A percentile compares a stretch with the other conserved stretches of the same genome.
Conservation (phyloP, 2,797 vertebrate genomes). For the Menidia menidia region DNA sequence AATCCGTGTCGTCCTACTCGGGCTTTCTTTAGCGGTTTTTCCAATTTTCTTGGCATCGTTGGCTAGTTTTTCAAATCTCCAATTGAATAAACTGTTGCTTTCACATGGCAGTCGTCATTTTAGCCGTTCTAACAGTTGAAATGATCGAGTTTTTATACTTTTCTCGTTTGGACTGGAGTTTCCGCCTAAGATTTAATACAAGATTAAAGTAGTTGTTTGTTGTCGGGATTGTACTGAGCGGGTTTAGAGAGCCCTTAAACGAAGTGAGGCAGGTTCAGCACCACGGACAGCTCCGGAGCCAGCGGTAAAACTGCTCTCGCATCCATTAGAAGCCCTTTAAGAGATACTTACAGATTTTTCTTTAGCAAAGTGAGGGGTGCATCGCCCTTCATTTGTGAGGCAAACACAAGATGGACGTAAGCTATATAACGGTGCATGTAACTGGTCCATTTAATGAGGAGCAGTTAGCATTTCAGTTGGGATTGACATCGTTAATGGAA, state of each 20-base stretch:
- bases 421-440: background rate
- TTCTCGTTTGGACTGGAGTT: background rate
- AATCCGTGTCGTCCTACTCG: background rate
- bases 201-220: conserved; percentile 33
- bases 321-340: background rate
- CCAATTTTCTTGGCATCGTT: background rate
- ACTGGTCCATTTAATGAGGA: background rate
- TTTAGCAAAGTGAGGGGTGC: background rate
- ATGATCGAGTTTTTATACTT: background rate
- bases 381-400: background rate
- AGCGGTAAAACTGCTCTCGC: background rate
- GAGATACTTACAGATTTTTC: background rate
- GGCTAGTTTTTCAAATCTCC: background rate
- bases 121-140: background rate
- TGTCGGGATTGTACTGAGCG: conserved; percentile 22
- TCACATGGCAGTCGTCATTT: background rate
- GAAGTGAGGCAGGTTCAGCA: conserved; percentile 10
- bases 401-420: accelerated
- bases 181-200: conserved; percentile 6
- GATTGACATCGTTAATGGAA: background rate
- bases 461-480: background rate
- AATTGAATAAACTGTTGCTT: background rate
- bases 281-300: conserved; percentile 32
- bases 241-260: background rate
- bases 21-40: background rate